phyloP scores from a whole-genome alignment of 2,888 invertebrate species.

The Boloria selene region DNA sequence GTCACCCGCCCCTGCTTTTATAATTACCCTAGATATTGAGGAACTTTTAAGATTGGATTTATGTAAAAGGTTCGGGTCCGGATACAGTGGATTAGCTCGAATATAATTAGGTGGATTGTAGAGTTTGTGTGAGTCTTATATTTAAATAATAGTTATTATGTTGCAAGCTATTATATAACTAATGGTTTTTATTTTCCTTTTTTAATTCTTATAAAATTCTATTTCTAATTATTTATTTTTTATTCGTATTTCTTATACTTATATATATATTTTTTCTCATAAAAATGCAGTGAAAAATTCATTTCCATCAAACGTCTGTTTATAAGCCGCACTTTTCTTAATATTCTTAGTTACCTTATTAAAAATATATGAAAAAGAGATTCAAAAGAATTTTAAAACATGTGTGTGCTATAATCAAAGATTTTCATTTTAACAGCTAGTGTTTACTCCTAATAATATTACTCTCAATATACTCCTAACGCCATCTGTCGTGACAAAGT shows the following conservation, averaged over 20 bases:
- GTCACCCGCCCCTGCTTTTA: constrained; percentile 78
- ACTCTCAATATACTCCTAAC: neutral
- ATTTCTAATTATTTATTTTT: too few relatives aligned
- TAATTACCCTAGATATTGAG: constrained; percentile 77
- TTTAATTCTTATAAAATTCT: too few relatives aligned
- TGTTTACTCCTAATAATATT: neutral
- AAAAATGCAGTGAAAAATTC: too few relatives aligned
- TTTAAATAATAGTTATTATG: neutral
- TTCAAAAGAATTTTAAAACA: too few relatives aligned
- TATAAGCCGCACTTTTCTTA: too few relatives aligned
- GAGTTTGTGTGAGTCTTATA: constrained; percentile 13
- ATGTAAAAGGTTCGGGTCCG: constrained; percentile 60
- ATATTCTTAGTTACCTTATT: too few relatives aligned
- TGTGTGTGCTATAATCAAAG: too few relatives aligned
- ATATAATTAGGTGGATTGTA: constrained; percentile 59
- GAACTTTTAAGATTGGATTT: constrained; percentile 75
- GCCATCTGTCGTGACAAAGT: constrained; percentile 16
- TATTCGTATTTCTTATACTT: too few relatives aligned
- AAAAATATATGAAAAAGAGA: too few relatives aligned
- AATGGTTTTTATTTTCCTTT: neutral
- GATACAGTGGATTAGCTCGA: constrained; percentile 57
- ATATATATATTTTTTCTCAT: too few relatives aligned
- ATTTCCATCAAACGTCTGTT: too few relatives aligned
- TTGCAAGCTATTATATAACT: neutral
- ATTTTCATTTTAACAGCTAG: too few relatives aligned